Percentiles rank a stretch among this genome's conserved stretches.
phyloP scores from a whole-genome alignment of 2,113 vertebrate genomes.

The Calonectris borealis region DNA sequence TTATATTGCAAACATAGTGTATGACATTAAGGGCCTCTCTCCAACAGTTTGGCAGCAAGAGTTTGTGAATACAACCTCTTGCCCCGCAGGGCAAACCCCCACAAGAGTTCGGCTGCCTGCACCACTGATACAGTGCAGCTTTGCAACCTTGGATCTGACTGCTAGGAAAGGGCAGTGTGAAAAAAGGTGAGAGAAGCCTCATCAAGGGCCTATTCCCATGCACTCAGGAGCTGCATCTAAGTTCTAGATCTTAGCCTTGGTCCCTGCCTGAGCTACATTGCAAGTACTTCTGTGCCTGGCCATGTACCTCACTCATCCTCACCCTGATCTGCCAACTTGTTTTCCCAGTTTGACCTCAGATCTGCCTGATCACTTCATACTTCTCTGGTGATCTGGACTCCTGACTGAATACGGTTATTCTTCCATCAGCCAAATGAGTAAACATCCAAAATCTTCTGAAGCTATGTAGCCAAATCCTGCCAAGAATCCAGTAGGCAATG shows the following conservation, averaged over 20 bases:
- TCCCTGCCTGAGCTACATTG: not conserved
- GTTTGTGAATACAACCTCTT: not conserved
- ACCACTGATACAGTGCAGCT: not conserved
- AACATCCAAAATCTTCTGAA: not conserved
- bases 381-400: not conserved
- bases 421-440: not conserved
- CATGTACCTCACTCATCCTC: not conserved
- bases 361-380: not conserved
- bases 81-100: not conserved
- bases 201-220: not conserved
- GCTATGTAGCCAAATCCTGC: not conserved
- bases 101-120: not conserved
- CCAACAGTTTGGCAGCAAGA: not conserved
- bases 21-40: not conserved
- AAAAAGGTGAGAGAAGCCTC: not conserved
- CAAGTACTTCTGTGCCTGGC: not conserved
- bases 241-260: not conserved
- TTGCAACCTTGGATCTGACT: not conserved
- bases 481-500: not conserved
- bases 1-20: not conserved
- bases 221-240: not conserved
- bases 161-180: not conserved
- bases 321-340: not conserved
- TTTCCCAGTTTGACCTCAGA: not conserved
- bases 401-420: not conserved